Percentiles rank a stretch among this genome's conserved stretches.
phyloP scores from a whole-genome alignment of 2,113 vertebrate species.

The Mobula hypostoma region DNA sequence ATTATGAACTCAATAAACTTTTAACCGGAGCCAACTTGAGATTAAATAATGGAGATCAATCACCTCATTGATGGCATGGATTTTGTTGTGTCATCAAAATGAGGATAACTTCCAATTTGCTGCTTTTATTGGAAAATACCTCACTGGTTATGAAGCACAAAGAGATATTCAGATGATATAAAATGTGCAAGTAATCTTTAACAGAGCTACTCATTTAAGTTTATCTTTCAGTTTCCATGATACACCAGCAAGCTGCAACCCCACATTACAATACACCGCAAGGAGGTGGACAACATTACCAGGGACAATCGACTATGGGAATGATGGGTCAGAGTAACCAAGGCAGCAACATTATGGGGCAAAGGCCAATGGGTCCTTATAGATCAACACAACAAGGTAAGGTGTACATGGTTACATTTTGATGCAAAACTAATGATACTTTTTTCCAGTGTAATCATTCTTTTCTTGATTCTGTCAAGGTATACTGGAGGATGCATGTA shows the following conservation, averaged over 20 bases:
- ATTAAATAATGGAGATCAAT: background rate
- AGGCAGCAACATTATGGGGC: constrained; percentile 79
- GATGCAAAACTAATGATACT: background rate
- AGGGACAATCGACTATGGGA: constrained; percentile 79
- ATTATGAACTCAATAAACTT: background rate
- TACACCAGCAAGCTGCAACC: constrained; percentile 85
- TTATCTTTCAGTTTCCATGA: constrained; percentile 74
- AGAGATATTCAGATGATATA: background rate
- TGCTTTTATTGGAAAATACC: background rate
- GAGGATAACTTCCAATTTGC: background rate
- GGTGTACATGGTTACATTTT: constrained; percentile 19
- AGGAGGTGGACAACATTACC: constrained; percentile 79
- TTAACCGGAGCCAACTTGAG: background rate
- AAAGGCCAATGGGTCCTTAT: constrained; percentile 82
- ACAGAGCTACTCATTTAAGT: constrained; percentile 27
- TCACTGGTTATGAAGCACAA: too few relatives aligned
- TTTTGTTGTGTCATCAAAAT: background rate
- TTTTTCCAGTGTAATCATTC: background rate
- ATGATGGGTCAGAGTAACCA: constrained; percentile 87
- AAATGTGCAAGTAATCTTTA: background rate
- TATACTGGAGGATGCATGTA: background rate
- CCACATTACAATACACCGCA: constrained; percentile 80
- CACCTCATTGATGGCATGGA: background rate
- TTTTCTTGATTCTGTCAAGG: background rate
- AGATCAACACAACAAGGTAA: constrained; percentile 87